phyloP scores from a whole-genome alignment of 1,140 invertebrate species.

The Diorhabda sublineata region DNA sequence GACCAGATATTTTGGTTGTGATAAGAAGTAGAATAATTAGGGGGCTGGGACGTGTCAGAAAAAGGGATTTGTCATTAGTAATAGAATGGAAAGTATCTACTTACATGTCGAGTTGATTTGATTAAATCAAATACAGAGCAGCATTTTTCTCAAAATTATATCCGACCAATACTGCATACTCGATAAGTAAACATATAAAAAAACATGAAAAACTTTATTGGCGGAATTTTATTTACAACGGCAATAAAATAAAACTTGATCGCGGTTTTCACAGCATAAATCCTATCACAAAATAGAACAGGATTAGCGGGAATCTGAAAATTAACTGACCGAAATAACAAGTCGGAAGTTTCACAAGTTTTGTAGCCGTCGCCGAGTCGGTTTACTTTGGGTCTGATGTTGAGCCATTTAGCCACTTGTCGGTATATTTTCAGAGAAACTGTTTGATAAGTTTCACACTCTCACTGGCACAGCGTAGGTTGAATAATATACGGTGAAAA shows the following conservation, averaged over 20 bases:
- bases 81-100: too few species aligned
- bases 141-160: too few species aligned
- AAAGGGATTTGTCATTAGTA: too few species aligned
- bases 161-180: not conserved
- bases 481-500: too few species aligned
- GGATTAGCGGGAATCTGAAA: conserved; percentile 14
- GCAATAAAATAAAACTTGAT: not conserved
- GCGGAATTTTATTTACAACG: not conserved
- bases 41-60: too few species aligned
- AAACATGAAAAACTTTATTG: not conserved
- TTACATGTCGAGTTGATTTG: too few species aligned
- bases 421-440: conserved; percentile 9
- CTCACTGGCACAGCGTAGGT: not conserved
- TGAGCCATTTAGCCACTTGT: conserved; percentile 12
- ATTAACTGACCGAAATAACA: conserved; percentile 17
- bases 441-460: conserved; percentile 1
- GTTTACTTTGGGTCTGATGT: not conserved
- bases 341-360: conserved; percentile 9
- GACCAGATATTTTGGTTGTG: too few species aligned
- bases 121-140: too few species aligned
- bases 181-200: not conserved
- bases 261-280: not conserved
- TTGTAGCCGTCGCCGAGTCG: not conserved
- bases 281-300: conserved; percentile 6
- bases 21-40: too few species aligned